Percentiles rank a stretch among this genome's conserved stretches.
These are phyloP conservation scores for Tetraneura akinire DNA, from an alignment of 1,140 invertebrate species.

Conservation along the genomic window DNA sequence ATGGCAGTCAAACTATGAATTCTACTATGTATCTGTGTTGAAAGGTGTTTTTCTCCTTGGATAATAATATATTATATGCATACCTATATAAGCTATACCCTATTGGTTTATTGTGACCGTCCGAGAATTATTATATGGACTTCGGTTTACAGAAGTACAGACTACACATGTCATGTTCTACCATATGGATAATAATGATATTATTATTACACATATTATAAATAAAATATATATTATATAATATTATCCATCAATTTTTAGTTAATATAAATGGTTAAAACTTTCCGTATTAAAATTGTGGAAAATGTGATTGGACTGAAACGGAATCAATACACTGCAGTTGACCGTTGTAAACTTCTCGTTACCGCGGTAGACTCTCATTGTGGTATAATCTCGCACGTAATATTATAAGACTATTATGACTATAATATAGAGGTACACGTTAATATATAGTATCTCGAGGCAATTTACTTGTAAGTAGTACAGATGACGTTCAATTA, in stretches of 20 bases:
- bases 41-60: not conserved
- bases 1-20: not conserved
- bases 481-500: no score
- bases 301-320: conserved; percentile 13
- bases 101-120: no score
- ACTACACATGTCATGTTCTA: no score
- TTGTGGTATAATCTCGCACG: conserved; percentile 16
- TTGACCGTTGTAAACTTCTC: not conserved
- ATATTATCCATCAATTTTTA: conserved; percentile 4
- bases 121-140: conserved; percentile 4
- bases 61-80: no score
- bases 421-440: not conserved
- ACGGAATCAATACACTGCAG: no score
- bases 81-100: no score
- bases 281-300: not conserved
- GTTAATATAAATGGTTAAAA: conserved; percentile 11
- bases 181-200: not conserved
- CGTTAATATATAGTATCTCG: not conserved
- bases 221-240: no score
- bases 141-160: conserved; percentile 10
- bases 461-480: no score
- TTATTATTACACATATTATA: not conserved
- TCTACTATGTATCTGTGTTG: not conserved
- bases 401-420: no score
- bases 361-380: not conserved